Evolutionary conservation across 2,113 vertebrate genomes (phyloP), one percentile per base, ranked within the genome.

Genomic region (Ursus arctos): DNA sequence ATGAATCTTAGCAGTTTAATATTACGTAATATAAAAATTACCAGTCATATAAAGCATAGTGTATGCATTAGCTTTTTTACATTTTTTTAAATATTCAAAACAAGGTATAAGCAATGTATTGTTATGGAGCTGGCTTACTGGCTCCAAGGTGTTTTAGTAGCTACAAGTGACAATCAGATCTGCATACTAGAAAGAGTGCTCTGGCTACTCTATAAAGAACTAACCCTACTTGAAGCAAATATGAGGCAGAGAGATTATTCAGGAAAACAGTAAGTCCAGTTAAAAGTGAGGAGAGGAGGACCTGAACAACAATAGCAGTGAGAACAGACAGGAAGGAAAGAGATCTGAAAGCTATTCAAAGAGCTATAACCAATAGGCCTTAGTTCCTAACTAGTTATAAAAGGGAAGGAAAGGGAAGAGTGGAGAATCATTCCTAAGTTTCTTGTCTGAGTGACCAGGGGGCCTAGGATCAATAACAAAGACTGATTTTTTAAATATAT

Each of bases 271-370:
- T 6, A 79, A 33, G 21, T 55, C 33, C 43, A 93, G 15, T 93
- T 63, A 72, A 88, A 97, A 61, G 53, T 83, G 28, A 98, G n/a
- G 55, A 91, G 51, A 94, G 8, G 26, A 88, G 61, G 28, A 85
- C 36, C 33, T 83, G 40, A 90, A 88, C 55, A 57, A 81, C 71
- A 90, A 87, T 69, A 69, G 53, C 40, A 87, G 19, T 79, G 28
- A 90, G 19, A 85, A 91, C 6, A 77, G 67, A 86, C 43, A 94
- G 59, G 84, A 93, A 96, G 51, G 90, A 95, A 95, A 97, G 47
- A 90, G 65, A 91, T 88, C 8, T 76, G 69, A 93, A 96, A 95
- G 74, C 61, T 94, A 90, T 74, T 94, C 79, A 80, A 88, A 88
- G 61, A 79, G 8, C 7, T 95, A 74, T 43, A 9, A 86, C 80